Evolutionary conservation across 2,113 vertebrate species (phyloP), one percentile per base, ranked within the genome.

Genomic region (Physeter macrocephalus): DNA sequence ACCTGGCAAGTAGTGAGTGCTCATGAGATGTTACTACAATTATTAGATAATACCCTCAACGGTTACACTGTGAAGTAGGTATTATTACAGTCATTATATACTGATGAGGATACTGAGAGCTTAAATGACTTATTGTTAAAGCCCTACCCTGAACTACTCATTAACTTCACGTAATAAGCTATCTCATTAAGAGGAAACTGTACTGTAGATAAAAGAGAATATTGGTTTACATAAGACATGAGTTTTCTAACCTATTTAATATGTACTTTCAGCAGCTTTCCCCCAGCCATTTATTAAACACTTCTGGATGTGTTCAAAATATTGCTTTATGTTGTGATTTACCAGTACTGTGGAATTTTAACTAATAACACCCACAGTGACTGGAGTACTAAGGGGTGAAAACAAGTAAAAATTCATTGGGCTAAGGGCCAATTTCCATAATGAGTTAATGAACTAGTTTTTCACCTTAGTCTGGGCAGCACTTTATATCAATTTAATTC

Each of bases 401-500:
- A 96, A 97, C 43, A 86, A 93, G 78, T 64, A 75, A 94, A 93
- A 96, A 94, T 86, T 95, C 74, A 75, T 2, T 95, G 87, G 95
- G 91, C 67, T 92, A 89, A 72, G 39, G 92, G 69, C 95, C 80
- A 90, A 9, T 87, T 88, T 95, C 81, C 93, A 92, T 62, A 92
- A 83, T 52, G 52, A 90, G 90, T 92, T 93, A 97, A 97, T 95
- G 94, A 97, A 93, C 80, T 85, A 69, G 36, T 64, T 96, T 97
- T 94, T 88, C 39, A 84, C 69, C 69, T 92, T 95, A 84, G 87
- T 95, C 31, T 85, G 95, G 78, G 71, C 62, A 84, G 59, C 54
- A 87, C 93, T 96, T 95, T 93, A 59, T 93, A 95, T 94, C 62
- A 74, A 93, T 97, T 95, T 89, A 97, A 84, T 96, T 93, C 92